Base-by-base conservation (phyloP, 2,888 invertebrate species). In the Caenorhabditis uteleia region DNA sequence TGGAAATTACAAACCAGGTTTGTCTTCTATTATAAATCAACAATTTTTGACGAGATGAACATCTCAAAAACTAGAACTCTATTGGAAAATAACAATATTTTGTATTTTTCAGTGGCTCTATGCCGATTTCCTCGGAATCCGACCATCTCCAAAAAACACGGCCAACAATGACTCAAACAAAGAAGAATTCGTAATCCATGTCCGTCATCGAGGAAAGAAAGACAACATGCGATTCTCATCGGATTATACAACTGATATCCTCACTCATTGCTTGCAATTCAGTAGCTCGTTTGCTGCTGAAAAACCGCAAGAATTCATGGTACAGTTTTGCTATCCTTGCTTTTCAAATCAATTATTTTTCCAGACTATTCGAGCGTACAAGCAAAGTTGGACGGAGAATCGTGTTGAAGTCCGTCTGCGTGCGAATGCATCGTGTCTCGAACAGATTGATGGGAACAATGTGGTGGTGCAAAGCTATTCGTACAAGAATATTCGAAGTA, bases 191-290 rank as follows among this genome's bases (percentile, higher is more conserved):
- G 58, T 47, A 31, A 70, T 71, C 40, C 46, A 46, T 44, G 57
- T 66, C 10, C 46, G 61, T 43, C 46, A 47, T 29, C 57, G 62
- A n/a, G 70, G 68, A 10, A 67, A 66, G 31, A 55, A 54, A 38
- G 97, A 95, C 83, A 89, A 90, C 12, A 95, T 98, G 91, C 91
- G 90, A 83, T 94, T 99, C 84, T 94, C 95, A 12, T 93, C 94
- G 0, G 97, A 98, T 82, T 91, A 93, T 84, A 89, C 95, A 80
- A 89, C 91, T 59, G 89, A 95, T 76, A 89, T 99, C 73, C 87
- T 99, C 43, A 93, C 93, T 7, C 92, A 95, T 82, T 92, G 94
- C 69, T 88, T 95, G 10, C 55, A 47, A 26, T 70, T 75, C 45
- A 71, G 73, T 43, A 54, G 68, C 8, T 74, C 78, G 42, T 82